Evolutionary conservation across 2,113 vertebrate genomes (phyloP).

Genomic region (Nibea albiflora): DNA sequence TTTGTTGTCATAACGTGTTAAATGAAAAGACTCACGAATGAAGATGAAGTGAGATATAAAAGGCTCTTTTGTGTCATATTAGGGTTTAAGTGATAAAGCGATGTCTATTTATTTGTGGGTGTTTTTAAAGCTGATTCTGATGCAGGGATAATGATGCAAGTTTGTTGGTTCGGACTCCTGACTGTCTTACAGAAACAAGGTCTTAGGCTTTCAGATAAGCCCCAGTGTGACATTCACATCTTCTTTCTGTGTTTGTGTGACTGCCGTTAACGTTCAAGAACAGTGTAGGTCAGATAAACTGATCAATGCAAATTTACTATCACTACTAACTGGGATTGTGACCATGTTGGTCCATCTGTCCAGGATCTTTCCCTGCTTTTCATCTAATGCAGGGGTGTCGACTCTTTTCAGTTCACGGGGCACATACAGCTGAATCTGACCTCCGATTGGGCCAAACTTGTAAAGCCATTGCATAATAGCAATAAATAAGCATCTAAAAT

Average conservation of each 20-base stretch:
- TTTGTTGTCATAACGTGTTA: neutral
- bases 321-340: neutral
- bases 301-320: neutral
- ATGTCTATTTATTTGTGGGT: neutral
- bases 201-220: neutral
- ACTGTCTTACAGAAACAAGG: neutral
- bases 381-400: neutral
- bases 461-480: no score
- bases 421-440: no score
- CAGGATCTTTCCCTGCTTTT: neutral
- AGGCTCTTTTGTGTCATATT: neutral
- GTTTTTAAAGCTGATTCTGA: neutral
- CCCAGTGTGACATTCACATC: neutral
- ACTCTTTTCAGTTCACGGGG: neutral
- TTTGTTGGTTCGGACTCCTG: neutral
- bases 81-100: neutral
- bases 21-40: constrained; percentile 3
- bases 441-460: no score
- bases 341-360: neutral
- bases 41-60: neutral
- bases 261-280: neutral
- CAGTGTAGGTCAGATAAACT: neutral
- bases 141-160: neutral
- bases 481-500: no score
- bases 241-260: neutral